Evolutionary conservation across 1,140 invertebrate species (phyloP), one percentile per base, ranked within the genome.

Genomic region (Macrocentrus cingulum): DNA sequence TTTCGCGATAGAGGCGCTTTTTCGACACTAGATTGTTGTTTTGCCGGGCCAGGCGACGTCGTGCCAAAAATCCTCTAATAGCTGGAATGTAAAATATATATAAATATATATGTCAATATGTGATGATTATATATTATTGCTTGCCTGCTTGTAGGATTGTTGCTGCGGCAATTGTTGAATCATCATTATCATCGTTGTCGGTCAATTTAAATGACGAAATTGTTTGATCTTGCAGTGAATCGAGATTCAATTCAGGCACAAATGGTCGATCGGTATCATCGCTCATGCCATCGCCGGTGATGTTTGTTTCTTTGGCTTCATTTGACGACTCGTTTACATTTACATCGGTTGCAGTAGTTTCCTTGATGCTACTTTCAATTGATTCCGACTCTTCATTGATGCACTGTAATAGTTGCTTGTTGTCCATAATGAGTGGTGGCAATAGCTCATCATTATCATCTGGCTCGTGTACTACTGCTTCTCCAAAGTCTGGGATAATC

Each of bases 21-120:
- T 75, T 65, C n/a, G n/a, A n/a, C n/a, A n/a, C n/a, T 0, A 69
- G 67, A 53, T 77, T 70, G 58, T 75, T 81, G 18, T 75, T 73
- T 32, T 80, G 25, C 25, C 25, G 4, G 25, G 25, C 25, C 25
- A 65, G 36, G 2, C 60, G 64, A 9, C 66, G 62, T 11, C 71
- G 66, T 11, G 65, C 62, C 23, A 74, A 51, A 60, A 72, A 74
- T 32, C 71, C 70, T 50, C 71, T 66, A 7, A 72, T 48, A 46
- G 66, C 71, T 1, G 36, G 20, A 57, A 48, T 9, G n/a, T n/a
- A n/a, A 50, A 50, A 29, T 29, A 9, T 4, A 29, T 29, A 29
- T 29, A 5, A 29, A 29, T 29, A n/a, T 9, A 29, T 29, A 29
- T 5, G 4, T 29, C 25, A 29, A 9, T 29, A 29, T 29, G 4